Evolutionary conservation across 1,140 invertebrate genomes (phyloP).

Genomic region (Pseudomyrmex gracilis): DNA sequence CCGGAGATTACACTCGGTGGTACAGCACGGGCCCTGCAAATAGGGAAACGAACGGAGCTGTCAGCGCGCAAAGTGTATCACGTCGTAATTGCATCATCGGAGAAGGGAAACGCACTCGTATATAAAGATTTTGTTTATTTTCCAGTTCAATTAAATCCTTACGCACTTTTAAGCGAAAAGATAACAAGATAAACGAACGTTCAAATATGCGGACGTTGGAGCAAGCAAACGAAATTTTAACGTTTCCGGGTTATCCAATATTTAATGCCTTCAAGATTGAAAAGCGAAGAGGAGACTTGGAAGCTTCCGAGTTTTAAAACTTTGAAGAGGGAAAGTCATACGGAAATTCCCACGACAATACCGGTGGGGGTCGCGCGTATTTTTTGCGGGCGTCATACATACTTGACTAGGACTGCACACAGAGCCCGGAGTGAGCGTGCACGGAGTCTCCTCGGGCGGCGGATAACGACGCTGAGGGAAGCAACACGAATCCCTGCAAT

Average conservation of each 20-base stretch:
- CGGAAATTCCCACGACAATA: constrained; percentile 47
- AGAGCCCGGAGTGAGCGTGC: constrained; percentile 91
- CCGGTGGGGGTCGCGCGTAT: not conserved
- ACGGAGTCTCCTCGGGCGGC: constrained; percentile 91
- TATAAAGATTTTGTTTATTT: too few species aligned
- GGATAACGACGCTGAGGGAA: constrained; percentile 94
- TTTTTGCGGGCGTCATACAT: constrained; percentile 60
- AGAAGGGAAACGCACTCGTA: too few species aligned
- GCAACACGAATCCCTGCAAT: constrained; percentile 97
- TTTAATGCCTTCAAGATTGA: constrained; percentile 48
- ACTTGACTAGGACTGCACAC: constrained; percentile 94
- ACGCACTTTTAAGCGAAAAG: not conserved
- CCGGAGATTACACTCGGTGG: constrained; percentile 93
- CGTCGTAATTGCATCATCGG: constrained; percentile 23
- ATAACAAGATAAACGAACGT: not conserved
- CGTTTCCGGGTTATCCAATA: not conserved
- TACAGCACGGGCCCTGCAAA: constrained; percentile 97
- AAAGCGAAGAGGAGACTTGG: constrained; percentile 27
- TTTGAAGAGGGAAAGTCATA: constrained; percentile 18
- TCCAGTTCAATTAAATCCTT: not conserved
- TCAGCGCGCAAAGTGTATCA: constrained; percentile 20
- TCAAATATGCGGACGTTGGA: not conserved
- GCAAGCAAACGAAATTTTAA: constrained; percentile 6
- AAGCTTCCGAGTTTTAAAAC: constrained; percentile 8
- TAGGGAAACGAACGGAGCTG: constrained; percentile 67